Evolutionary conservation across 2,113 vertebrate genomes (phyloP), one percentile per base, ranked within the genome.

Genomic region (Lethenteron camtschaticum): DNA sequence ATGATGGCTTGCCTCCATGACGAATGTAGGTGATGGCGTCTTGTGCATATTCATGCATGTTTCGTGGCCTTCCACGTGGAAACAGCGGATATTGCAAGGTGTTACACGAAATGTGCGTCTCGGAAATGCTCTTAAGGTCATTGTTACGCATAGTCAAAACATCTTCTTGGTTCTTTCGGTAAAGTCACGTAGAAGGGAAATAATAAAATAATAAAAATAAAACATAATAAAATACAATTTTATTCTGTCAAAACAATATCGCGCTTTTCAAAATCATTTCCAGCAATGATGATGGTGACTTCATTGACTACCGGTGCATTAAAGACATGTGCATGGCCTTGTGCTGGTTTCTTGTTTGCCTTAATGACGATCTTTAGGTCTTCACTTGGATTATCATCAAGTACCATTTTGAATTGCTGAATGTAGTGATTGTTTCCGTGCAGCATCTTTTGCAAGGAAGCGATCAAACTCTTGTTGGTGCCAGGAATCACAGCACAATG

Each of bases 311-410:
- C 9, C 24, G 10, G 63, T n/a, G 63, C 63, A 66, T 66, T 11
- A 24, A 66, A 66, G n/a, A n/a, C n/a, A n/a, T 10, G 10, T 24
- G n/a, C 63, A 66, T 66, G 63, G 8, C 24, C 63, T 8, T 24
- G n/a, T 16, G 24, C 63, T 16, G 63, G 63, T 66, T n/a, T 11
- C 1, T 66, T 66, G 63, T 66, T 11, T 66, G 63, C 63, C n/a
- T 66, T 66, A 24, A 66, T 66, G 59, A 63, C 59, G n/a, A 66
- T 24, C 24, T 66, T 66, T n/a, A 66, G 63, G 63, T 66, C 8
- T 66, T 8, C 63, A 66, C n/a, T 16, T 16, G 10, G n/a, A 16
- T 16, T 66, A 16, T 66, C n/a, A 9, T 66, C 63, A 16, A 8
- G n/a, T 66, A 10, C 63, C n/a, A 24, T 66, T 66, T 66, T 66